phyloP scores from a whole-genome alignment of 2,797 vertebrate species.

The Pantherophis vulpinus region DNA sequence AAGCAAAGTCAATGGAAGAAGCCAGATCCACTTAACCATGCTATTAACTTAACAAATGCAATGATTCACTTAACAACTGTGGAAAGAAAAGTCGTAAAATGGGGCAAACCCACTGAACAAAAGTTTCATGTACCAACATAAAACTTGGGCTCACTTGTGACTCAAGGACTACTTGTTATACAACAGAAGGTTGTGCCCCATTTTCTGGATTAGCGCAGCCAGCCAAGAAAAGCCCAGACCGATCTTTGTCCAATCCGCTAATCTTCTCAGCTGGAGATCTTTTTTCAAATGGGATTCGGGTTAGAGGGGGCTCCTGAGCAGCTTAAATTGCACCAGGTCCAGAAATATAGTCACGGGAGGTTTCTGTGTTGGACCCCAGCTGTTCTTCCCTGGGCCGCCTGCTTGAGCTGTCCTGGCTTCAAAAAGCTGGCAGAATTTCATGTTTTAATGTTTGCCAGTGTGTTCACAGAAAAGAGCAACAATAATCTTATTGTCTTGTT shows the following conservation, averaged over 20 bases:
- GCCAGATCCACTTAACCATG: background rate
- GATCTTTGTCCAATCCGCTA: background rate
- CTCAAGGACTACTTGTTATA: background rate
- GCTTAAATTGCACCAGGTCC: background rate
- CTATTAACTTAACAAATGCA: no score
- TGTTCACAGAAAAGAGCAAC: background rate
- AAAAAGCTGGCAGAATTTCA: background rate
- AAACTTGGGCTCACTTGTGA: background rate
- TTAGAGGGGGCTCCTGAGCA: background rate
- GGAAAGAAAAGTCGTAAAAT: background rate
- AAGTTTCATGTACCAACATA: background rate
- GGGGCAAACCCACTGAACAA: background rate
- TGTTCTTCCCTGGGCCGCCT: background rate
- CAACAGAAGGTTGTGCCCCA: background rate
- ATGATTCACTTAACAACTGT: background rate
- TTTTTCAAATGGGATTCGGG: background rate
- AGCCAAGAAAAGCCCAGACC: background rate
- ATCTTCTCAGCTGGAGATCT: background rate
- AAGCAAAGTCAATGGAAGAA: background rate
- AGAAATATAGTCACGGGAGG: background rate
- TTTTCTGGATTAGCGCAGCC: background rate
- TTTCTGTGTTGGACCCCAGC: background rate
- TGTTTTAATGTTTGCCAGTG: background rate
- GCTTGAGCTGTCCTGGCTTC: background rate
- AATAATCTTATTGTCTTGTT: background rate